These are phyloP conservation scores for Hemicordylus capensis DNA, from an alignment of 2,113 vertebrate genomes.

Conservation along the genomic window DNA sequence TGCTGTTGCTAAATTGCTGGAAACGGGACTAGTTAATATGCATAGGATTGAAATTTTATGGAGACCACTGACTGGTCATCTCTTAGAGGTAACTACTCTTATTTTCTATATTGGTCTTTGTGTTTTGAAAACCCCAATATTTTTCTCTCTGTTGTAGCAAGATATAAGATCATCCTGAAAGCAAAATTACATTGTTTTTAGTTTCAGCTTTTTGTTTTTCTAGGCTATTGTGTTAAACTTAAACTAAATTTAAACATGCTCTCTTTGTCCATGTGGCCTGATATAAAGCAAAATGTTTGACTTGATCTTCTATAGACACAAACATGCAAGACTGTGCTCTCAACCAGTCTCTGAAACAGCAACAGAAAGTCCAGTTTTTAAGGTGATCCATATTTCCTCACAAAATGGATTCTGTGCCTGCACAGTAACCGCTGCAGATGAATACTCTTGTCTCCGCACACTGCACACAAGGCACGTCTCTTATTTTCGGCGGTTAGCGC, in stretches of 20 bases:
- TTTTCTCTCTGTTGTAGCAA: not conserved
- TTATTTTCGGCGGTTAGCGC: too few relatives aligned
- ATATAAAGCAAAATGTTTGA: not conserved
- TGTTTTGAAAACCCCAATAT: not conserved
- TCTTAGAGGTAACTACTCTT: conserved; percentile 88
- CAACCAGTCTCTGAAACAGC: not conserved
- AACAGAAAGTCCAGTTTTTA: not conserved
- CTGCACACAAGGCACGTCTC: too few relatives aligned
- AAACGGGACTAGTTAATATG: conserved; percentile 98
- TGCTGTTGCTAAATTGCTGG: conserved; percentile 96
- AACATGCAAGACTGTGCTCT: not conserved
- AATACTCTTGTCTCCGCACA: too few relatives aligned
- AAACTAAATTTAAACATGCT: not conserved
- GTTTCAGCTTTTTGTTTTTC: not conserved
- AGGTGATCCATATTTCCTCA: too few relatives aligned
- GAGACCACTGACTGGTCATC: conserved; percentile 95
- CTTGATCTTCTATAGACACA: not conserved
- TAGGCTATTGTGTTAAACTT: not conserved
- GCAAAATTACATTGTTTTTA: not conserved
- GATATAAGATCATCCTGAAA: not conserved
- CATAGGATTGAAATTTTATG: conserved; percentile 97
- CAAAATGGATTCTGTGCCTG: too few relatives aligned
- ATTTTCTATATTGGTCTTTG: not conserved
- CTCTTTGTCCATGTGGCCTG: not conserved
- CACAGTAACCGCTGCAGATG: too few relatives aligned